Conservation (phyloP, 2,797 vertebrate genomes). For the Graptemys geographica region DNA sequence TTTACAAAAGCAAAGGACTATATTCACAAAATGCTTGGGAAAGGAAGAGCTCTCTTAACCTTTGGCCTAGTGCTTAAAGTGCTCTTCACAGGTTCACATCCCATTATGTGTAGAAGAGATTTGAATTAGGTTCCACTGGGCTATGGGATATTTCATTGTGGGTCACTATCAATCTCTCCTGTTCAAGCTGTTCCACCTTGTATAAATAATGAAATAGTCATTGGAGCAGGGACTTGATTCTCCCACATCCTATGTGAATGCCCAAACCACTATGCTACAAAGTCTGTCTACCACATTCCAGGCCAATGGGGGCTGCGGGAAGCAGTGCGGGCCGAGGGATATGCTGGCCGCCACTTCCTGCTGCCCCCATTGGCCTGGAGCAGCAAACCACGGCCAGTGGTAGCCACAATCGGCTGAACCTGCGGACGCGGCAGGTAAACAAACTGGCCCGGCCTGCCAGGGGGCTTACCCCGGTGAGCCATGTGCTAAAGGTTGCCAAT, state of each 20-base stretch:
- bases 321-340: too few relatives aligned
- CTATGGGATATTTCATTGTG: neutral
- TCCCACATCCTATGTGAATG: neutral
- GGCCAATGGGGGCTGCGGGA: too few relatives aligned
- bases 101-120: neutral
- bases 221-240: neutral
- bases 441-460: too few relatives aligned
- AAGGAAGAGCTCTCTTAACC: neutral
- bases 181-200: neutral
- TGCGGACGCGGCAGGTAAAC: too few relatives aligned
- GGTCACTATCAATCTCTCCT: neutral
- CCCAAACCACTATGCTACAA: neutral
- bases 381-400: too few relatives aligned
- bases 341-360: too few relatives aligned
- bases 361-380: too few relatives aligned
- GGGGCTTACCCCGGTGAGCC: too few relatives aligned
- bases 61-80: neutral
- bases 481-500: too few relatives aligned
- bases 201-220: neutral
- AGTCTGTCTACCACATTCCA: neutral
- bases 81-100: neutral
- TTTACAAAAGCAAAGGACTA: neutral
- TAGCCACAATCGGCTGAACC: too few relatives aligned
- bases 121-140: neutral
- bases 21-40: neutral